These are phyloP conservation scores for Taenioides sp. DNA, from an alignment of 2,797 vertebrate genomes.

Conservation along the genomic window DNA sequence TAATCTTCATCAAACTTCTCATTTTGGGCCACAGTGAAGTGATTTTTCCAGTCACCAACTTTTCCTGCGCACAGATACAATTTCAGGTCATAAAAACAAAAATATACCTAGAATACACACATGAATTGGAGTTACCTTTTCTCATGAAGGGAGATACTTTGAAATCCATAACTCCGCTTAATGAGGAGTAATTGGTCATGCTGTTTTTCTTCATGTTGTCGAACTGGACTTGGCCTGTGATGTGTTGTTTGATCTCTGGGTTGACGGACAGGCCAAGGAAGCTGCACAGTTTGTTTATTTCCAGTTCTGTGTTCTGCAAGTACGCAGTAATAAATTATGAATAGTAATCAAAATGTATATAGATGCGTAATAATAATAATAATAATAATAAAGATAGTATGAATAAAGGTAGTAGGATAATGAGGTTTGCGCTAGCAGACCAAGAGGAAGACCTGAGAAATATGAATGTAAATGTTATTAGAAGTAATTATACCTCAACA, in stretches of 20 bases:
- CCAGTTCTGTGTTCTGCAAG: constrained; percentile 45
- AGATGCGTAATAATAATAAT: neutral
- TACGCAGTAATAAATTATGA: neutral
- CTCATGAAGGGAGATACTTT: constrained; percentile 83
- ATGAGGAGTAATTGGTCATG: constrained; percentile 51
- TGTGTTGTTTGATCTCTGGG: constrained; percentile 56
- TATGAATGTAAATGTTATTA: neutral
- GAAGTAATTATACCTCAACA: constrained; percentile 34
- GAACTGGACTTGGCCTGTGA: constrained; percentile 74
- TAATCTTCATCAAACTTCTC: constrained; percentile 72
- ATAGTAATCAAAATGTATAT: neutral
- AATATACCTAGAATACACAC: neutral
- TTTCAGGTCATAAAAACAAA: neutral
- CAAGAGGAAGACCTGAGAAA: neutral
- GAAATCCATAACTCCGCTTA: constrained; percentile 70
- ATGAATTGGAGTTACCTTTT: constrained; percentile 76
- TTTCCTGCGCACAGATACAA: constrained; percentile 50
- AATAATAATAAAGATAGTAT: neutral
- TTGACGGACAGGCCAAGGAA: constrained; percentile 60
- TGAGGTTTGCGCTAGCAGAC: neutral
- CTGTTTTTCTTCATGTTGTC: constrained; percentile 79
- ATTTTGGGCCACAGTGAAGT: constrained; percentile 66
- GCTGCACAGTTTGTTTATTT: constrained; percentile 54
- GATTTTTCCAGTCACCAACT: constrained; percentile 75
- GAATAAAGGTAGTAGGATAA: neutral